Conservation (phyloP, 2,797 vertebrate species). For the Cyclopterus lumpus region DNA sequence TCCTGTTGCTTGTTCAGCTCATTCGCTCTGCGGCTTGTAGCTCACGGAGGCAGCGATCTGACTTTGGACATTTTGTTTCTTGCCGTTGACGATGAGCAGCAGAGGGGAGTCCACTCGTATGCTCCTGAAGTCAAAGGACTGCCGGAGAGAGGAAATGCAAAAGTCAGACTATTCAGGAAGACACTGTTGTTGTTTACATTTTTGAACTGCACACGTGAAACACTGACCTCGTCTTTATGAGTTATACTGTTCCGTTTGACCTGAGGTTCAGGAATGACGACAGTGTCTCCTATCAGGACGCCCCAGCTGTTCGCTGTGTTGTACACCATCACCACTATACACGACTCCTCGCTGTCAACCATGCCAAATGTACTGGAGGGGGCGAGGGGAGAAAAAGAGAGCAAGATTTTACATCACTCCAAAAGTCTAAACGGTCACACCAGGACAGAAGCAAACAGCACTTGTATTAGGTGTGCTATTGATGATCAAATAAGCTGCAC, state of each 20-base stretch:
- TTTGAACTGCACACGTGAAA: not conserved
- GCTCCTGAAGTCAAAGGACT: constrained; percentile 90
- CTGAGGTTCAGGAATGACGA: constrained; percentile 91
- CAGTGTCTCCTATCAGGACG: constrained; percentile 91
- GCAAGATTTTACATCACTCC: not conserved
- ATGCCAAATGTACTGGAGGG: constrained; percentile 88
- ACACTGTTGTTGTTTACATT: rapidly evolving
- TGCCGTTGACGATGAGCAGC: constrained; percentile 91
- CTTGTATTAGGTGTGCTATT: too few species aligned
- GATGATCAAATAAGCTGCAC: constrained; percentile 51
- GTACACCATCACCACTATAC: constrained; percentile 91
- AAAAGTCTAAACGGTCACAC: not conserved
- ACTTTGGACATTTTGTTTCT: constrained; percentile 86
- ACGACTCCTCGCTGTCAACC: constrained; percentile 89
- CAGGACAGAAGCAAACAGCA: not conserved
- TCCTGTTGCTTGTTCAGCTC: constrained; percentile 40
- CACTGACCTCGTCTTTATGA: constrained; percentile 88
- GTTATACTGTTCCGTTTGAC: constrained; percentile 87
- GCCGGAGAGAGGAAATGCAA: not conserved
- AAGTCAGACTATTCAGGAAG: not conserved
- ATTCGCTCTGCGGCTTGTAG: constrained; percentile 88
- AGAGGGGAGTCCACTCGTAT: constrained; percentile 92
- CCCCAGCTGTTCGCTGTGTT: constrained; percentile 94
- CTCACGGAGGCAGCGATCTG: constrained; percentile 89
- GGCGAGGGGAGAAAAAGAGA: not conserved